Evolutionary conservation across 2,113 vertebrate species (phyloP), one percentile per base, ranked within the genome.

Genomic region (Camelus bactrianus): DNA sequence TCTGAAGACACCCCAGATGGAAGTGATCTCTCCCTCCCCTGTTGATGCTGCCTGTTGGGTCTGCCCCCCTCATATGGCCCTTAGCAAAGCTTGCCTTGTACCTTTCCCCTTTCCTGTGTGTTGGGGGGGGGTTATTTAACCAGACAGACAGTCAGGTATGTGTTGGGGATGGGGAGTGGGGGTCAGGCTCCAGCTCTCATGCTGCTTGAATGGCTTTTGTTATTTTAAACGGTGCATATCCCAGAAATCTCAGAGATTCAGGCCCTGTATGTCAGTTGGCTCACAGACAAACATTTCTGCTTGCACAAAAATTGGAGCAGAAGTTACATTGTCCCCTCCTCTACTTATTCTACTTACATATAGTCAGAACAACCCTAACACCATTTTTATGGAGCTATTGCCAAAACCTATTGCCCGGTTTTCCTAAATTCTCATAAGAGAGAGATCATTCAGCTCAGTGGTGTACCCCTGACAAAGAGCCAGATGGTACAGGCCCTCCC

Each of bases 401-500:
- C 42, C 26, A 77, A 54, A 92, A 26, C 54, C 35, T 76, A 85
- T 56, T 93, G 56, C 35, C 16, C 4, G 69, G 22, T 79, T 92
- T 95, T 88, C 80, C 76, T 94, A 91, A 91, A 62, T 62, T 72
- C 35, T 83, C 70, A 83, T 14, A 38, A 72, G 75, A 94, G 35
- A 94, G 50, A 76, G 8, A 73, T 69, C 16, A 38, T 1, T 65
- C 24, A 86, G 26, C 50, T 94, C 56, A 76, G 42, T 24, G 50
- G 48, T 92, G 26, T 9, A 80, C 15, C 85, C 24, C 64, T 86
- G 73, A 48, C 42, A 81, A 58, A 81, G 4, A 79, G 16, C 22
- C 17, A 79, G n/a, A 35, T 80, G 20, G 62, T 50, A 65, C 32
- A 92, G 24, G 38, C 38, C n/a, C 92, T 69, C 50, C 64, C 17